A percentile compares a stretch with the other conserved stretches of the same genome.
These are phyloP conservation scores for Astyanax mexicanus DNA, from an alignment of 2,797 vertebrate genomes.

Conservation along the genomic window DNA sequence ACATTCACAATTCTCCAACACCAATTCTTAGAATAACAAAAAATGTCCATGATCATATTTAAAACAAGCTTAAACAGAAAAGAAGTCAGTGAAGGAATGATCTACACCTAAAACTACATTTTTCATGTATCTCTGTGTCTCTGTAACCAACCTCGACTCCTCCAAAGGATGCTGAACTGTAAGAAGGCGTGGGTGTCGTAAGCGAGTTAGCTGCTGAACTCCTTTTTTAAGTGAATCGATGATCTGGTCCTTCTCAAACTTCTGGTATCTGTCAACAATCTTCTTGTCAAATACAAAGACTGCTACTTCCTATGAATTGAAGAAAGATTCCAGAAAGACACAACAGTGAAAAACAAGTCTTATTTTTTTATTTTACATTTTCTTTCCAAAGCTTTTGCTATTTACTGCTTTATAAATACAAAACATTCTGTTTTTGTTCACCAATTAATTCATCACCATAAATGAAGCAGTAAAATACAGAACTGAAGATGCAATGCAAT, in stretches of 20 bases:
- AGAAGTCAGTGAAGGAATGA: not conserved
- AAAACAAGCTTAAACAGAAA: too few species aligned
- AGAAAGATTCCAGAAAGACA: too few species aligned
- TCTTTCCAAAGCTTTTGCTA: not conserved
- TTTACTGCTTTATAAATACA: too few species aligned
- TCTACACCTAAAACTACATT: too few species aligned
- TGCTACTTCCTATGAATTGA: constrained; percentile 97
- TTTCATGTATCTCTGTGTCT: constrained; percentile 2
- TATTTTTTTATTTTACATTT: too few species aligned
- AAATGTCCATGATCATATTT: too few species aligned
- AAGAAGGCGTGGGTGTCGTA: constrained; percentile 94
- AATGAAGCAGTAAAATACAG: not conserved
- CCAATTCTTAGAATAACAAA: too few species aligned
- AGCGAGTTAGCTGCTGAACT: constrained; percentile 94
- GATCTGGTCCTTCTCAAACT: constrained; percentile 98
- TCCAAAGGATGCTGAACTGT: constrained; percentile 98
- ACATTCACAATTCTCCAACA: too few species aligned
- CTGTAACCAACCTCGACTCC: constrained; percentile 89
- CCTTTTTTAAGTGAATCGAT: constrained; percentile 93
- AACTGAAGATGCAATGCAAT: not conserved
- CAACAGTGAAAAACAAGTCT: not conserved
- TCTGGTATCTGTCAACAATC: constrained; percentile 93
- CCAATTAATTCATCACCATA: not conserved
- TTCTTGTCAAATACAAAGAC: constrained; percentile 99
- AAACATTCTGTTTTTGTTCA: not conserved